Base-by-base conservation (phyloP, 2,113 vertebrate species). In the Macquaria australasica region DNA sequence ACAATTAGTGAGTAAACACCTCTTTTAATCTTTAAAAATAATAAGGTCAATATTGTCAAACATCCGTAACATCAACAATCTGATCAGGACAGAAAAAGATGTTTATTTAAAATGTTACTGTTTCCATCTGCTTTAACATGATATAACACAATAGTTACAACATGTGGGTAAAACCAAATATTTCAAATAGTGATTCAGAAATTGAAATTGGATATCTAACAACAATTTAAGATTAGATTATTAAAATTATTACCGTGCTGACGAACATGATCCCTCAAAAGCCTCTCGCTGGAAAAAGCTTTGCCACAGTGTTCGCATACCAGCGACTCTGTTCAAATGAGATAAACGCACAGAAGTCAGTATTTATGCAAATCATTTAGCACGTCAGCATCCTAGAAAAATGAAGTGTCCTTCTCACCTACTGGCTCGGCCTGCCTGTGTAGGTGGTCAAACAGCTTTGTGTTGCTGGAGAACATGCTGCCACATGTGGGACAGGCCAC, bases 381-480 rank as follows among this genome's bases (percentile, higher is more conserved):
- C 77, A 43, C 20, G 60, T 28, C 2, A 48, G 11, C 43, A 56
- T 72, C 31, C 3, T 1, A 18, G n/a, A 53, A 71, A 74, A 37
- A 20, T 34, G 2, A 69, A 48, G 23, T 6, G 2, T 69, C 34
- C 1, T 5, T 62, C 87, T 90, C 70, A 96, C 96, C 95, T 20
- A 96, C 91, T 23, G 95, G 95, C 71, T 94, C 94, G 7, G 95
- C 84, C 90, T 97, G 94, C 45, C 93, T 92, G 80, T 96, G 95
- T 70, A 94, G 88, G 73, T 96, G 95, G 87, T 95, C 92, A 53
- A 96, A 97, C 88, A 95, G 68, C 81, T 95, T 93, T 0, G 94
- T 96, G 87, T 91, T 96, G 91, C 87, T 95, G 90, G 95, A 96
- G 87, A 96, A 95, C 94, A 95, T 96, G 89, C 91, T 93, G 84